phyloP scores from a whole-genome alignment of 2,888 invertebrate species.

The Corythucha ciliata region DNA sequence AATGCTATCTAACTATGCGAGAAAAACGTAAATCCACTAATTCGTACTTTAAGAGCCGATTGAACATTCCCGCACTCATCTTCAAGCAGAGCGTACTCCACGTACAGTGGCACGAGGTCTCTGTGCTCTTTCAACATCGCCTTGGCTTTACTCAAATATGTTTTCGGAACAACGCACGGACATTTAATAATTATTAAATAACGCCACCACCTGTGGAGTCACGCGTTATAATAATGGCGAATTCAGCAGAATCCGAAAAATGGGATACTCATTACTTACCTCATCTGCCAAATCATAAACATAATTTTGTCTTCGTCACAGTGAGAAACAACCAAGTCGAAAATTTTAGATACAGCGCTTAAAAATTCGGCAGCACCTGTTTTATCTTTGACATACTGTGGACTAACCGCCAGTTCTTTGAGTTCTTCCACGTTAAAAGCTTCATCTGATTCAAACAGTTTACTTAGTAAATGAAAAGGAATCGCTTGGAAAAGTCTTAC shows the following conservation, averaged over 20 bases:
- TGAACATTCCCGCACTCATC: conserved; percentile 46
- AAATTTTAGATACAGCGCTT: conserved; percentile 23
- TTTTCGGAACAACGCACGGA: conserved; percentile 14
- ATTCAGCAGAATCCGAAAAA: background rate
- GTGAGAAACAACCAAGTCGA: conserved; percentile 26
- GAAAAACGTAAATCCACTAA: no score
- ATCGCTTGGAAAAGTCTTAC: background rate
- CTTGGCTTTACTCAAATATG: conserved; percentile 20
- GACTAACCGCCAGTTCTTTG: conserved; percentile 23
- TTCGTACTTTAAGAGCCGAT: conserved; percentile 41
- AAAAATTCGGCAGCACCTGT: conserved; percentile 26
- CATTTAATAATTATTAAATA: no score
- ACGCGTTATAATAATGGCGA: background rate
- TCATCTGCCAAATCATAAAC: conserved; percentile 25
- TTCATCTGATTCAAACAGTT: conserved; percentile 2
- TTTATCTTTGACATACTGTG: conserved; percentile 25
- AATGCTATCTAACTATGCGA: background rate
- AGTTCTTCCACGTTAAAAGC: conserved; percentile 20
- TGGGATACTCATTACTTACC: conserved; percentile 5
- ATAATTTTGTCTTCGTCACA: conserved; percentile 15
- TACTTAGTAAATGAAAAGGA: background rate
- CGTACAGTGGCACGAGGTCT: conserved; percentile 50
- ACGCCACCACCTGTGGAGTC: conserved; percentile 16
- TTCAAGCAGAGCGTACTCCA: conserved; percentile 55
- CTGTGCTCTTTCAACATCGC: conserved; percentile 37